These are phyloP conservation scores for Ammodytes dubius DNA, from an alignment of 2,113 vertebrate species.

Conservation along the genomic window DNA sequence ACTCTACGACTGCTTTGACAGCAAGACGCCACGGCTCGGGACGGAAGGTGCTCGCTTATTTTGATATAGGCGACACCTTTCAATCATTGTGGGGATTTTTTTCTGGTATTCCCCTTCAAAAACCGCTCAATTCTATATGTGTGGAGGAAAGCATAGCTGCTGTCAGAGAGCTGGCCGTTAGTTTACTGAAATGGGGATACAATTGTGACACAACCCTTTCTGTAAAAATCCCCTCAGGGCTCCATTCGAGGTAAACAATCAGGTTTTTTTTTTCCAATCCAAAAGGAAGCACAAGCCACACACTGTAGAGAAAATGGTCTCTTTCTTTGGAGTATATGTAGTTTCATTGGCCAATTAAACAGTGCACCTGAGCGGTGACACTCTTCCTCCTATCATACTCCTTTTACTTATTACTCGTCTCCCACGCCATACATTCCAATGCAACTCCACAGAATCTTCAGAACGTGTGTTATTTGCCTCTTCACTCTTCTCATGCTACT, in stretches of 20 bases:
- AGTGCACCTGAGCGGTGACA: slow-evolving; percentile 31
- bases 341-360: slow-evolving; percentile 15
- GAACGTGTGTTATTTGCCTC: slow-evolving; percentile 36
- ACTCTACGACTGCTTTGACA: slow-evolving; percentile 27
- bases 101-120: slow-evolving; percentile 9
- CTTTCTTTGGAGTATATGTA: not conserved
- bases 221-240: slow-evolving; percentile 13
- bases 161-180: slow-evolving; percentile 11
- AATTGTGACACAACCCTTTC: slow-evolving; percentile 16
- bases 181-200: slow-evolving; percentile 44
- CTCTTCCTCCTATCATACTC: slow-evolving; percentile 34
- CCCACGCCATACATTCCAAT: slow-evolving; percentile 38
- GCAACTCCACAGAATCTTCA: slow-evolving; percentile 29
- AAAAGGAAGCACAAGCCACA: not conserved
- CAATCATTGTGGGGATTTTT: slow-evolving; percentile 32
- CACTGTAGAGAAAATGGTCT: not conserved
- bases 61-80: slow-evolving; percentile 43
- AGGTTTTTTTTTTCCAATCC: slow-evolving; percentile 26
- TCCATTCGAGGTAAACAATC: slow-evolving; percentile 5
- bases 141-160: not conserved
- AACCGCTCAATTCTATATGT: slow-evolving; percentile 10
- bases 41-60: slow-evolving; percentile 1
- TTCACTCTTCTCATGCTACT: slow-evolving; percentile 30
- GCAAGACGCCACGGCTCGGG: slow-evolving; percentile 1
- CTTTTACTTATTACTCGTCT: slow-evolving; percentile 33